These are phyloP conservation scores for Monodelphis domestica DNA, from an alignment of 2,797 vertebrate genomes.

Conservation along the genomic window DNA sequence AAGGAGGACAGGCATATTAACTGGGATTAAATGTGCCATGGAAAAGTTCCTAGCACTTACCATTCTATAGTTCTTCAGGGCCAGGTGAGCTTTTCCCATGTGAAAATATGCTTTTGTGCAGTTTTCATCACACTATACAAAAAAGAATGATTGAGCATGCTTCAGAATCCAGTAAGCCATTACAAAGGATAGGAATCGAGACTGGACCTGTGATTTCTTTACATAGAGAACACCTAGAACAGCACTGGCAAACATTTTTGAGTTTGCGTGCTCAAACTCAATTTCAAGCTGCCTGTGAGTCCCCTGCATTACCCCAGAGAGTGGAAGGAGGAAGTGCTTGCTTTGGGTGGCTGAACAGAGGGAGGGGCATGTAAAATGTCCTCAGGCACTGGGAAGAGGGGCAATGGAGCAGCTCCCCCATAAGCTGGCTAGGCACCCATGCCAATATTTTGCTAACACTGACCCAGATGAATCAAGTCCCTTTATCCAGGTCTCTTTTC, in stretches of 20 bases:
- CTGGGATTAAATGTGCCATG: not conserved
- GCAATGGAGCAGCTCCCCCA: no score
- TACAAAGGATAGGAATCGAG: not conserved
- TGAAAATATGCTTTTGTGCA: conserved; percentile 92
- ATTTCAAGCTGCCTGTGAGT: no score
- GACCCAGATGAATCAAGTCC: not conserved
- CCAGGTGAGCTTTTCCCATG: conserved; percentile 92
- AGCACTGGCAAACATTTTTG: no score
- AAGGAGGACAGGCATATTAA: not conserved
- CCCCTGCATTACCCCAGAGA: no score
- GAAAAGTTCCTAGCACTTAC: conserved; percentile 77
- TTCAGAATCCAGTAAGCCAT: not conserved
- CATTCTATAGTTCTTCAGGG: conserved; percentile 87
- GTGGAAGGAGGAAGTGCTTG: no score
- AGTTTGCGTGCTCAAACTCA: no score
- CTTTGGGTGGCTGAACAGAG: no score
- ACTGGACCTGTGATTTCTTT: not conserved
- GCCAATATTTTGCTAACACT: no score
- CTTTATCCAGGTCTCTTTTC: not conserved
- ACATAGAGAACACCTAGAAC: not conserved
- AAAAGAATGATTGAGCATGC: conserved; percentile 56
- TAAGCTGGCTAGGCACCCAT: no score
- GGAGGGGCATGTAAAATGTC: no score
- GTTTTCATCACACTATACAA: conserved; percentile 89
- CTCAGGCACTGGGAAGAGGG: no score